Base-by-base conservation (phyloP, 2,797 vertebrate genomes). In the Orientallactaga sibirica region DNA sequence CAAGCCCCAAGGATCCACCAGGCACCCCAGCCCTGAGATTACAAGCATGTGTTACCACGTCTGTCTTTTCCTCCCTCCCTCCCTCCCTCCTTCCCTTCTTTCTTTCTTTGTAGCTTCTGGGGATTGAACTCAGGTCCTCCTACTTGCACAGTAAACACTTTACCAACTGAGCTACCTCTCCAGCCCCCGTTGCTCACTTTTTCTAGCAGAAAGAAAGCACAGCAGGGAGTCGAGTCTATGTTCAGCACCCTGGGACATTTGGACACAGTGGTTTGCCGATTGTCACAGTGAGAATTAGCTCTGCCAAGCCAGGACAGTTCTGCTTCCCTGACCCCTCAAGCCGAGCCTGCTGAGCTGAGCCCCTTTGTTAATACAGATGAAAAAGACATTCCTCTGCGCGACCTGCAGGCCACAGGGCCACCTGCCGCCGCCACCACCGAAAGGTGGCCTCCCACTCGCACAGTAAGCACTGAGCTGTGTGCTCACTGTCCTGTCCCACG, bases 381-480 rank as follows among this genome's bases (percentile, higher is more conserved):
- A 11, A 95, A 96, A 92, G 86, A 25, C 93, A 96, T 98, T 96
- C 96, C 96, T 96, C 97, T 96, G 93, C 81, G 71, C 91, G 91
- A 88, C 94, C 95, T n/a, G 41, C 75, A 52, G 85, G 73, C 85
- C 85, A 33, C 20, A 4, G 20, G 96, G 93, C 96, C 92, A 33
- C 97, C 97, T 80, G n/a, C 96, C 90, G 90, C 66, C 95, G 93
- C 97, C 82, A 29, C 96, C 90, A 89, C 66, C 95, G 93, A 97
- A 96, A 97, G 97, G 96, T 97, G 97, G 97, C 97, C 97, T 91
- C 96, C 97, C 55, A 91, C 91, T 95, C 18, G 4, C 96, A 88
- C 90, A 29, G 94, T 97, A 97, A 95, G 85, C 93, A 70, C 93
- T 83, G 84, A 95, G 95, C 95, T 48, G 91, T 80, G 96, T 89